These are phyloP conservation scores for Sialis lutaria DNA, from an alignment of 2,888 invertebrate genomes.

Conservation along the genomic window DNA sequence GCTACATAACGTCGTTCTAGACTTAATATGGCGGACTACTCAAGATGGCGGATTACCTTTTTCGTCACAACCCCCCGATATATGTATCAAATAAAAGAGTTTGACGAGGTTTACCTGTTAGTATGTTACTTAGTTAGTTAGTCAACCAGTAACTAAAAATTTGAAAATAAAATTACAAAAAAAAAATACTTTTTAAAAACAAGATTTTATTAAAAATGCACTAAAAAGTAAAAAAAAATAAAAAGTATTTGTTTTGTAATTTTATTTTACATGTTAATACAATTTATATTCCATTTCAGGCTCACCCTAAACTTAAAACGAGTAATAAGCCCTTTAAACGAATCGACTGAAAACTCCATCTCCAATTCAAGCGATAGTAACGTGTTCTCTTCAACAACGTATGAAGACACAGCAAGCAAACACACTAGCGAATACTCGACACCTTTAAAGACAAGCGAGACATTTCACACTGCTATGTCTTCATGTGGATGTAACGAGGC, in stretches of 20 bases:
- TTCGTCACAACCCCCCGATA: too few relatives aligned
- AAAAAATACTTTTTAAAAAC: too few relatives aligned
- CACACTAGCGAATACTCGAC: conserved; percentile 16
- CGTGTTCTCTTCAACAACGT: conserved; percentile 3
- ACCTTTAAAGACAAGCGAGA: conserved; percentile 33
- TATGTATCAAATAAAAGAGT: too few relatives aligned
- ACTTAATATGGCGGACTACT: too few relatives aligned
- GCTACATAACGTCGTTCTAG: too few relatives aligned
- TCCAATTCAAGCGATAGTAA: conserved; percentile 14
- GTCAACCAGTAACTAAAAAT: too few relatives aligned
- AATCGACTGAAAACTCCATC: conserved; percentile 14
- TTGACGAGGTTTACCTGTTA: too few relatives aligned
- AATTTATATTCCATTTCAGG: conserved; percentile 23
- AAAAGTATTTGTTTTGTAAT: neutral
- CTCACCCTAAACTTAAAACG: conserved; percentile 50
- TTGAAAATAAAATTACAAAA: too few relatives aligned
- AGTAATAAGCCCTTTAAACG: conserved; percentile 28
- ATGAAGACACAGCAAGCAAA: conserved; percentile 1
- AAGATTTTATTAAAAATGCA: too few relatives aligned
- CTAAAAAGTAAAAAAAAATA: too few relatives aligned
- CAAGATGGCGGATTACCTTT: too few relatives aligned
- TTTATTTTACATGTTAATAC: neutral
- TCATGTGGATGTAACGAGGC: conserved; percentile 27
- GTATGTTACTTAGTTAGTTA: too few relatives aligned
- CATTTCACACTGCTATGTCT: conserved; percentile 59